These are phyloP conservation scores for Cervus canadensis DNA, from an alignment of 2,113 vertebrate species.

Conservation along the genomic window DNA sequence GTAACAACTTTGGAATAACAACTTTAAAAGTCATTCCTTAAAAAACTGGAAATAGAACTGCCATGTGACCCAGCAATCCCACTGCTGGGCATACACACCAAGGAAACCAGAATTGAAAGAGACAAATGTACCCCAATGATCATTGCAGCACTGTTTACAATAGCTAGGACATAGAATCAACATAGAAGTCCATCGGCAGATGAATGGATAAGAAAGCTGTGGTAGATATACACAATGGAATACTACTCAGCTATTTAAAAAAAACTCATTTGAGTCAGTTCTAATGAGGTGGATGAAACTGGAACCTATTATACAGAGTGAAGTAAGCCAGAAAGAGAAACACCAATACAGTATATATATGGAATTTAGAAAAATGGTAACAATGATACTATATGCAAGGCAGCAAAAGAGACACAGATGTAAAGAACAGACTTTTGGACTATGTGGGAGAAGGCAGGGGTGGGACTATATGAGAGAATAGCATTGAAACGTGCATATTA, in stretches of 20 bases:
- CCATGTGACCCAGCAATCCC: neutral
- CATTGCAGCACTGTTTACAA: neutral
- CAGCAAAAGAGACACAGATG: neutral
- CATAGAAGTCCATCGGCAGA: neutral
- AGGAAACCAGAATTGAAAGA: neutral
- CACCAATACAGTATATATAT: neutral
- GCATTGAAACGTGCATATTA: neutral
- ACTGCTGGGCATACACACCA: neutral
- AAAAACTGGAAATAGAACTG: neutral
- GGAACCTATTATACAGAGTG: neutral
- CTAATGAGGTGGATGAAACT: neutral
- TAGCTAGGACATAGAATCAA: neutral
- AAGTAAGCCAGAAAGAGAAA: neutral
- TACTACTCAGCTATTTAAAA: neutral
- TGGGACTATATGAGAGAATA: neutral
- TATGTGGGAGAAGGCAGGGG: neutral
- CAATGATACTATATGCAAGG: neutral
- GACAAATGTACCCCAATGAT: neutral
- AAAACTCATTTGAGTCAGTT: neutral
- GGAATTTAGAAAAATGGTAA: neutral
- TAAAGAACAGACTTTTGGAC: neutral
- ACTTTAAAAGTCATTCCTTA: neutral
- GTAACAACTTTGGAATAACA: conserved; percentile 30
- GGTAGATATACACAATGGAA: neutral
- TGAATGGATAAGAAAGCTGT: neutral